These are phyloP conservation scores for Drosophila tani DNA, from an alignment of 1,140 invertebrate genomes.

Conservation along the genomic window DNA sequence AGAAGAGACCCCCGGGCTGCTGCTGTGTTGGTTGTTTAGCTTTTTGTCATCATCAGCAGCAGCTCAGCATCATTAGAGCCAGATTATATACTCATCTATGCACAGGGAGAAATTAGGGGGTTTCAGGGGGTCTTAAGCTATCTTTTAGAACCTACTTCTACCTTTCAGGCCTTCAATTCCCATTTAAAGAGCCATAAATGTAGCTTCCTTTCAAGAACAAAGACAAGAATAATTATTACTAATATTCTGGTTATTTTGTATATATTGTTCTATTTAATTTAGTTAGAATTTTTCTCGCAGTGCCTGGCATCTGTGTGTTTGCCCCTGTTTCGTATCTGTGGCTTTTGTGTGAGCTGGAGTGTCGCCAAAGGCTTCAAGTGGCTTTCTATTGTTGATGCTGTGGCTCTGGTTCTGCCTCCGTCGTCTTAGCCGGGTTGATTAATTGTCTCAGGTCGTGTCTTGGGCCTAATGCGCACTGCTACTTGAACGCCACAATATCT, in stretches of 20 bases:
- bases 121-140: too few relatives aligned
- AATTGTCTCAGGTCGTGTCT: constrained; percentile 45
- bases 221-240: too few relatives aligned
- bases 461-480: constrained; percentile 24
- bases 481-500: constrained; percentile 23
- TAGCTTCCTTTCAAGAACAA: too few relatives aligned
- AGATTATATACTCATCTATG: constrained; percentile 64
- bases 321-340: constrained; percentile 32
- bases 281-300: background rate
- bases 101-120: background rate
- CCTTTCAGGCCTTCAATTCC: too few relatives aligned
- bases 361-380: constrained; percentile 59
- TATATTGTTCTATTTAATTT: background rate
- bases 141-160: too few relatives aligned
- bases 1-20: constrained; percentile 60
- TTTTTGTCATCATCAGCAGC: constrained; percentile 75
- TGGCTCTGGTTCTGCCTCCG: background rate
- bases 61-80: constrained; percentile 65
- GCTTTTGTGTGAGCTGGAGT: constrained; percentile 36
- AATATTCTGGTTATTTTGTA: background rate
- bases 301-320: background rate
- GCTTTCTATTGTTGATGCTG: constrained; percentile 48
- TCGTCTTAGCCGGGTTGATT: constrained; percentile 34
- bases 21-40: constrained; percentile 60
- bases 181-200: too few relatives aligned